Evolutionary conservation across 2,797 vertebrate genomes (phyloP), one percentile per base, ranked within the genome.

Genomic region (Rallus crepitans): DNA sequence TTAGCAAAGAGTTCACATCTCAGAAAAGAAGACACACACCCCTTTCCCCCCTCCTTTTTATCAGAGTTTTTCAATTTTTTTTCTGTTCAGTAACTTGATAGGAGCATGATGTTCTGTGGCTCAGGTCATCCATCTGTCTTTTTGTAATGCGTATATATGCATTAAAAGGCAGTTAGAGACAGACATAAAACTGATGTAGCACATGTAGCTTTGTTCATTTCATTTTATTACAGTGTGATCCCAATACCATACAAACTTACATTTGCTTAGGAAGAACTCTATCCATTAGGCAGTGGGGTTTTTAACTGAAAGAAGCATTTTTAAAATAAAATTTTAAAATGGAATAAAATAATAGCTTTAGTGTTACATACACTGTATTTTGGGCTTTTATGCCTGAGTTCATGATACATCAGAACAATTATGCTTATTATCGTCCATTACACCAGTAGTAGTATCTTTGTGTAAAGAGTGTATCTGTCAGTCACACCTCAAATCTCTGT

Each of bases 321-420:
- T 33, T 4, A 19, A 68, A 56, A 80, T 30, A 39, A 37, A 87
- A 71, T 17, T 48, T 48, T 21, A 23, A 30, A 53, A 30, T 30
- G 39, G 52, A 42, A 79, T 30, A 47, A 81, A 76, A 61, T 25
- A 68, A 63, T 71, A 79, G 40, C 15, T 11, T 9, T 68, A 21
- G 9, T 60, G 12, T 30, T 86, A 89, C 47, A 39, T 85, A 33
- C 12, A 15, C 4, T 69, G 12, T 48, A 33, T 64, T 81, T 65
- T 50, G n/a, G 63, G 42, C 59, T 89, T 94, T 97, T 96, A 84
- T 87, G n/a, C 45, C 45, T 73, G 79, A 91, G 63, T 94, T 96
- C 69, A 79, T 70, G 73, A 45, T 75, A 90, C 55, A 87, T 59
- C 42, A 86, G 91, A 95, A 85, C 52, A 88, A 89, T 95, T 90